phyloP scores from a whole-genome alignment of 2,888 invertebrate genomes.

The Mythimna vitellina region DNA sequence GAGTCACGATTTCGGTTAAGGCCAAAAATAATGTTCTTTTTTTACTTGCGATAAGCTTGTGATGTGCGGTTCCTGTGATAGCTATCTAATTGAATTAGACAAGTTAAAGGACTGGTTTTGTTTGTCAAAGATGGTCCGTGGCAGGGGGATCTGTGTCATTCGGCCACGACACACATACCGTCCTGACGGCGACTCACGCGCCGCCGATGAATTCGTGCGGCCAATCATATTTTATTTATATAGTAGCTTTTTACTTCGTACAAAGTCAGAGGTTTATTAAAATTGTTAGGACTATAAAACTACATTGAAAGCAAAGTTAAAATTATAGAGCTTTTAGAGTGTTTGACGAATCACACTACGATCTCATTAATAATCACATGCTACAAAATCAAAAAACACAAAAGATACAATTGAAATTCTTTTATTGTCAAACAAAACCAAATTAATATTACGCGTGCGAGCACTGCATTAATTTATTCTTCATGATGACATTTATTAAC shows the following conservation, averaged over 20 bases:
- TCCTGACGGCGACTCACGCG: constrained; percentile 76
- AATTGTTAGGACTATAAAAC: background rate
- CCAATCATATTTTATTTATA: constrained; percentile 62
- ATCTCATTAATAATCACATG: background rate
- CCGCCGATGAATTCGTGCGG: constrained; percentile 73
- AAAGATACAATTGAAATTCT: background rate
- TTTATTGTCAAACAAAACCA: constrained; percentile 3
- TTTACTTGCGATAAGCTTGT: constrained; percentile 30
- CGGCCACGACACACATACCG: constrained; percentile 87
- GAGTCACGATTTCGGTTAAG: constrained; percentile 29
- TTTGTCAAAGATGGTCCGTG: constrained; percentile 77
- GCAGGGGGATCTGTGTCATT: constrained; percentile 85
- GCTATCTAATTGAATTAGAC: constrained; percentile 56
- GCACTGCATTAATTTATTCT: constrained; percentile 15
- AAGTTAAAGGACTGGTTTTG: constrained; percentile 79
- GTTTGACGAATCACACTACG: background rate
- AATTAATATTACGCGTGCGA: constrained; percentile 28
- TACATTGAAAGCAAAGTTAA: background rate
- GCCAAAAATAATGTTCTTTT: background rate
- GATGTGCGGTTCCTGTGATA: constrained; percentile 56
- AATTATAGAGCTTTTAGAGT: no score
- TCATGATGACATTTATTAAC: constrained; percentile 23
- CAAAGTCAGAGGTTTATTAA: background rate
- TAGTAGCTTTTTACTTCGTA: constrained; percentile 37
- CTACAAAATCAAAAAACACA: constrained; percentile 1